Evolutionary conservation across 35 echinoderm and acorn worm genomes (phyloP), one percentile per base, ranked within the genome.

Genomic region (Eucidaris tribuloides): DNA sequence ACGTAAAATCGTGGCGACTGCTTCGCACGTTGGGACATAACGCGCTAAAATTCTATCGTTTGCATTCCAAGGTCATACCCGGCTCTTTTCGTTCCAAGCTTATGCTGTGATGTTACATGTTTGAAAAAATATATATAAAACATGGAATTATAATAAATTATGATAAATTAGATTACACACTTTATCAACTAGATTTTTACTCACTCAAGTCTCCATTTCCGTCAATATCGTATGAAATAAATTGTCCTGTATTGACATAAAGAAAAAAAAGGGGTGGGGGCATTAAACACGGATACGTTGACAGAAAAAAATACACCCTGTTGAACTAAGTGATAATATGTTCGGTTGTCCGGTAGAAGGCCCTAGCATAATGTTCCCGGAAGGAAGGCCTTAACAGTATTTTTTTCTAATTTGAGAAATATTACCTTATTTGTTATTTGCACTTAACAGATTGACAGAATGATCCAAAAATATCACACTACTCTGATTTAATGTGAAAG

Each of bases 181-280:
- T 20, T 14, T 46, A 29, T 34, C 22, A 46, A 56, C 52, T 29
- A 68, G 63, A 58, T 45, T 18, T 58, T 7, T 57, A 87, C 83
- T 96, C 88, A 96, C 93, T 89, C 13, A 96, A 65, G 52, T 91
- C 93, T 9, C 83, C 88, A 35, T 79, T 91, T 65, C 82, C 64
- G 63, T 96, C 93, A 4, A 87, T 39, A 71, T 96, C 93, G 32
- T 87, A 96, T 65, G 83, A 65, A 7, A 96, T 96, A 72, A 96
- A 96, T 62, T 96, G 32, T 2, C 30, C 92, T 96, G 92, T 40
- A 90, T 81, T 24, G 74, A 81, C 45, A 45, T 84, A 59, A 45
- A 79, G 81, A 23, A 24, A 74, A 32, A 78, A 45, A 41, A 45
- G 7, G 15, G n/a, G n/a, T n/a, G n/a, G n/a, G n/a, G n/a, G n/a